A percentile compares a stretch with the other conserved stretches of the same genome.
Conservation (phyloP, 2,113 vertebrate genomes). For the Agapornis roseicollis region DNA sequence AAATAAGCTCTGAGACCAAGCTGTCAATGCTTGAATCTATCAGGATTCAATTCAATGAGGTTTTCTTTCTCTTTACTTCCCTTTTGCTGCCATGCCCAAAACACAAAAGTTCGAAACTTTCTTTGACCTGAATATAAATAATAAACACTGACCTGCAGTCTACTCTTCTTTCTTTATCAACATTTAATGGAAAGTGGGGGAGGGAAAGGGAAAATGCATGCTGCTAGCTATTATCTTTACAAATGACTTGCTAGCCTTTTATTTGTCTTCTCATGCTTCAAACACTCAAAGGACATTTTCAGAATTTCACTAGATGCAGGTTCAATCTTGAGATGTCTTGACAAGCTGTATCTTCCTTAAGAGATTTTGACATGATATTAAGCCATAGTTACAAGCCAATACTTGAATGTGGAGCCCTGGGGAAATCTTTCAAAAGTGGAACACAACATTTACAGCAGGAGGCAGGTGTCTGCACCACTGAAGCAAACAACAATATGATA, state of each 20-base stretch:
- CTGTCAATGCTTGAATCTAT: neutral
- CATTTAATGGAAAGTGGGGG: conserved; percentile 73
- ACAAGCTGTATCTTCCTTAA: conserved; percentile 85
- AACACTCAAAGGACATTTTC: conserved; percentile 79
- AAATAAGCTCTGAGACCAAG: neutral
- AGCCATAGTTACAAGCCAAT: conserved; percentile 90
- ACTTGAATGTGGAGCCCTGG: conserved; percentile 81
- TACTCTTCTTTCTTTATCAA: conserved; percentile 76
- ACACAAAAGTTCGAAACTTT: conserved; percentile 32
- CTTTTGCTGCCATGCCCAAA: neutral
- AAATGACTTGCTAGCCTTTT: conserved; percentile 85
- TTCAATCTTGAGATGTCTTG: conserved; percentile 76
- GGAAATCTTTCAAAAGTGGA: conserved; percentile 87
- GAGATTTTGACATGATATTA: conserved; percentile 90
- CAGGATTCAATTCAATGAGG: neutral
- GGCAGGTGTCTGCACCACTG: conserved; percentile 83
- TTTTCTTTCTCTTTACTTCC: neutral
- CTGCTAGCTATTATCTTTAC: conserved; percentile 84
- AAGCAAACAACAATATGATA: conserved; percentile 86
- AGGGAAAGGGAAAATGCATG: conserved; percentile 72
- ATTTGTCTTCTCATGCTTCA: conserved; percentile 78
- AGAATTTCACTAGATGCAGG: conserved; percentile 72
- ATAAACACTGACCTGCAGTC: conserved; percentile 44
- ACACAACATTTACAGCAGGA: conserved; percentile 82
- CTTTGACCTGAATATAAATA: conserved; percentile 68